phyloP scores from a whole-genome alignment of 2,888 invertebrate genomes.

The Lasioglossum zephyrum region DNA sequence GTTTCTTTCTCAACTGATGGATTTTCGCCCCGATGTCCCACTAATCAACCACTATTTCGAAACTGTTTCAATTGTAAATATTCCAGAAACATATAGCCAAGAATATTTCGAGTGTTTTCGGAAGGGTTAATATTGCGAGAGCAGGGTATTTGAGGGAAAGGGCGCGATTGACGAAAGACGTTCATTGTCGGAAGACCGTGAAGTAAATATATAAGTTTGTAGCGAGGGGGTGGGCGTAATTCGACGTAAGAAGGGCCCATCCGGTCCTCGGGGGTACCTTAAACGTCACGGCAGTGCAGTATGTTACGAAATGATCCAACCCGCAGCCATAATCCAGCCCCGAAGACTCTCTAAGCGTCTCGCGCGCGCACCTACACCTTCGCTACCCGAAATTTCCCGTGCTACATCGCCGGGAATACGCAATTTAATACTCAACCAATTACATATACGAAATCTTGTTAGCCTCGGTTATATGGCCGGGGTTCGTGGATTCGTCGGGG shows the following conservation, averaged over 20 bases:
- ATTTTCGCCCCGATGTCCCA: not conserved
- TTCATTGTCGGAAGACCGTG: not conserved
- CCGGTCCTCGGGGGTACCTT: slow-evolving; percentile 66
- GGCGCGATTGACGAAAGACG: slow-evolving; percentile 8
- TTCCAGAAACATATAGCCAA: not conserved
- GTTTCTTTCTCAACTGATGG: not conserved
- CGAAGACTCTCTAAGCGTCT: slow-evolving; percentile 67
- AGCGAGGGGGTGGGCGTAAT: not conserved
- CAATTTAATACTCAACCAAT: slow-evolving; percentile 85
- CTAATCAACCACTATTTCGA: too few relatives aligned
- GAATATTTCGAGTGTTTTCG: not conserved
- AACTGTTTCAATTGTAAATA: not conserved
- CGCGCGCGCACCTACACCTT: slow-evolving; percentile 56
- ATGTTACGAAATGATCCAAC: slow-evolving; percentile 84
- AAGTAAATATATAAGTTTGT: slow-evolving; percentile 3
- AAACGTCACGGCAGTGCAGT: slow-evolving; percentile 79
- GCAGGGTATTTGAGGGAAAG: not conserved
- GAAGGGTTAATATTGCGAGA: not conserved
- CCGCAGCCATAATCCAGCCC: slow-evolving; percentile 80
- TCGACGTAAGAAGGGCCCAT: slow-evolving; percentile 15
- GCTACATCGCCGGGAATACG: slow-evolving; percentile 79
- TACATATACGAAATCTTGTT: slow-evolving; percentile 85
- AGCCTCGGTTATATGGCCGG: slow-evolving; percentile 83
- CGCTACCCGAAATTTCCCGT: slow-evolving; percentile 67
- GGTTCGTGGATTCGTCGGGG: slow-evolving; percentile 50